Conservation (phyloP, 2,888 invertebrate species). For the Heliothis peltigera region DNA sequence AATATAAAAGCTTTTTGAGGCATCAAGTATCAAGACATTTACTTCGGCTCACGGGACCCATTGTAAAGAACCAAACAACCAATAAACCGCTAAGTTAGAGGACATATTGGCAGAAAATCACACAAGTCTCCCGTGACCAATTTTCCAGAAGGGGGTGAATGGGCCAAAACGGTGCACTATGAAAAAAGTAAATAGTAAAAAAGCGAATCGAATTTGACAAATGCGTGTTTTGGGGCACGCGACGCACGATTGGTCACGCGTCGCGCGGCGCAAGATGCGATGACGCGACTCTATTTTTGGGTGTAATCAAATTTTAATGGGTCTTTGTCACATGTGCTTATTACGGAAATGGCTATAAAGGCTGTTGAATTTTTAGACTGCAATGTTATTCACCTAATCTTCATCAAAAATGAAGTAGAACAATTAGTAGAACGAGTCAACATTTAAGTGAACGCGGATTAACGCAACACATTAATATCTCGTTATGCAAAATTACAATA, state of each 20-base stretch:
- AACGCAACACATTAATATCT: slow-evolving; percentile 46
- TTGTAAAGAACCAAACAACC: slow-evolving; percentile 63
- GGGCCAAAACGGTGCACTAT: slow-evolving; percentile 70
- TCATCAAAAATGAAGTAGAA: slow-evolving; percentile 20
- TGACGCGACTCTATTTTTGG: slow-evolving; percentile 68
- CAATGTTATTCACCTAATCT: slow-evolving; percentile 17
- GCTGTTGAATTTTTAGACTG: slow-evolving; percentile 28
- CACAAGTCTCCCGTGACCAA: slow-evolving; percentile 85
- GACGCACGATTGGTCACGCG: slow-evolving; percentile 78
- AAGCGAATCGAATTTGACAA: slow-evolving; percentile 88
- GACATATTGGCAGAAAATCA: slow-evolving; percentile 85
- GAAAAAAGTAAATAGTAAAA: slow-evolving; percentile 85
- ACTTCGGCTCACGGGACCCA: slow-evolving; percentile 71
- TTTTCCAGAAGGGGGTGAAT: slow-evolving; percentile 79
- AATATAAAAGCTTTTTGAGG: slow-evolving; percentile 24
- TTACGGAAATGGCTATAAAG: slow-evolving; percentile 58
- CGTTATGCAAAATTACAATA: slow-evolving; percentile 34
- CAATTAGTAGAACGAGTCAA: slow-evolving; percentile 16
- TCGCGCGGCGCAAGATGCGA: slow-evolving; percentile 67
- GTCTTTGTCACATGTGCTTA: slow-evolving; percentile 64
- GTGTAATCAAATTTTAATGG: slow-evolving; percentile 70
- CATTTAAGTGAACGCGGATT: slow-evolving; percentile 24
- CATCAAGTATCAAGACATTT: slow-evolving; percentile 35
- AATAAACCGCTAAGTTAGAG: slow-evolving; percentile 82
- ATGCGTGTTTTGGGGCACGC: slow-evolving; percentile 88